These are phyloP conservation scores for Pseudomyrmex concolor DNA, from an alignment of 1,140 invertebrate genomes.

Conservation along the genomic window DNA sequence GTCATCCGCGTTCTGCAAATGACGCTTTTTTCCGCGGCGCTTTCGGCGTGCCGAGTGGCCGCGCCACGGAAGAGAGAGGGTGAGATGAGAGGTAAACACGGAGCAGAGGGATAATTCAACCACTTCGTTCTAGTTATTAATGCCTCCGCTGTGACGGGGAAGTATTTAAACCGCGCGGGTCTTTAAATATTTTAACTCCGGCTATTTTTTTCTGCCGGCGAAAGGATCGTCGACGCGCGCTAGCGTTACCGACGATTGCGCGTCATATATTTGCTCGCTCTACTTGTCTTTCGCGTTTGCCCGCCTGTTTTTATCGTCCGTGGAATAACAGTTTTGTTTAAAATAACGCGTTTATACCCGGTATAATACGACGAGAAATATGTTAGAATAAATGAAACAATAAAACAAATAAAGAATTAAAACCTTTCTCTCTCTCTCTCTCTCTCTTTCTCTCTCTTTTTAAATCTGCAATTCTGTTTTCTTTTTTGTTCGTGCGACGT, in stretches of 20 bases:
- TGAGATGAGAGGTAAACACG: conserved; percentile 48
- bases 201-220: conserved; percentile 59
- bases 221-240: conserved; percentile 32
- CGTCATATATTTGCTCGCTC: conserved; percentile 55
- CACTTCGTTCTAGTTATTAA: conserved; percentile 73
- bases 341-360: conserved; percentile 38
- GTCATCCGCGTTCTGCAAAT: conserved; percentile 72
- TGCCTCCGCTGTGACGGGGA: conserved; percentile 51
- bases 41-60: conserved; percentile 45
- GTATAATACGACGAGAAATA: conserved; percentile 46
- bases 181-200: conserved; percentile 68
- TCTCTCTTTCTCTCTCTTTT: too few relatives aligned
- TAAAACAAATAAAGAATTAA: conserved; percentile 20
- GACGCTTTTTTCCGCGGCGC: conserved; percentile 64
- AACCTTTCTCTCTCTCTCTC: neutral
- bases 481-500: neutral
- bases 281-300: conserved; percentile 59
- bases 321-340: conserved; percentile 55
- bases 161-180: conserved; percentile 58
- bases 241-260: conserved; percentile 51
- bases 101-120: conserved; percentile 69
- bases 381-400: conserved; percentile 44
- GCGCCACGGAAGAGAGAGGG: conserved; percentile 45
- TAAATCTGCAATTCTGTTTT: conserved; percentile 2
- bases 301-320: conserved; percentile 54